These are phyloP conservation scores for Cydia fagiglandana DNA, from an alignment of 1,140 invertebrate genomes.

Conservation along the genomic window DNA sequence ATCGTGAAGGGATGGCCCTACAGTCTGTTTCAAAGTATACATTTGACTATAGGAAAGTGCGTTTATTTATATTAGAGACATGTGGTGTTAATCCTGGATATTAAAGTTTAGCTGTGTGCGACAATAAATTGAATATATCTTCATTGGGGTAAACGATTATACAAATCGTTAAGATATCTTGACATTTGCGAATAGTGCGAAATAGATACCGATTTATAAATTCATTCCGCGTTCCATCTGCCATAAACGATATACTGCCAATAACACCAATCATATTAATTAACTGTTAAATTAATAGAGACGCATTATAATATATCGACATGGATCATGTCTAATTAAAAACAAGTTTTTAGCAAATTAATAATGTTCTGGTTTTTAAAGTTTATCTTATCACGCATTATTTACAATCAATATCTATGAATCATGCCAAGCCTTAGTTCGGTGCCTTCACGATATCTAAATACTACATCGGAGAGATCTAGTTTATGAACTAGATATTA, in stretches of 20 bases:
- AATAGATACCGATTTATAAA: background rate
- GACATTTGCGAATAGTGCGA: background rate
- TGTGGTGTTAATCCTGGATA: no score
- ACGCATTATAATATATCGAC: constrained; percentile 16
- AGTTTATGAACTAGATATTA: constrained; percentile 15
- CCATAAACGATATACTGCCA: background rate
- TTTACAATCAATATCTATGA: constrained; percentile 4
- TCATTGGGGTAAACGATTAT: no score
- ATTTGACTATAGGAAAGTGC: background rate
- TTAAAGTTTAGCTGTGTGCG: background rate
- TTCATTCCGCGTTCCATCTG: constrained; percentile 26
- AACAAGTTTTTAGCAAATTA: background rate
- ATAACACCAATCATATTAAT: constrained; percentile 8
- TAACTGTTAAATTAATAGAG: constrained; percentile 1
- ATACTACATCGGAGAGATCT: constrained; percentile 24
- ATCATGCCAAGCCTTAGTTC: background rate
- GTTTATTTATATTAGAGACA: no score
- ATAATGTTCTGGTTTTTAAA: background rate
- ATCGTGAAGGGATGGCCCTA: no score
- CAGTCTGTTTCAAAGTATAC: background rate
- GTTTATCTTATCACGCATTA: constrained; percentile 13
- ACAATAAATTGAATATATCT: background rate
- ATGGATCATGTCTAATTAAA: background rate
- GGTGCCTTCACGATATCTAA: constrained; percentile 19
- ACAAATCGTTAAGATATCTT: no score